A percentile compares a stretch with the other conserved stretches of the same genome.
These are phyloP conservation scores for Trachelus tabidus DNA, from an alignment of 2,888 invertebrate species.

Conservation along the genomic window DNA sequence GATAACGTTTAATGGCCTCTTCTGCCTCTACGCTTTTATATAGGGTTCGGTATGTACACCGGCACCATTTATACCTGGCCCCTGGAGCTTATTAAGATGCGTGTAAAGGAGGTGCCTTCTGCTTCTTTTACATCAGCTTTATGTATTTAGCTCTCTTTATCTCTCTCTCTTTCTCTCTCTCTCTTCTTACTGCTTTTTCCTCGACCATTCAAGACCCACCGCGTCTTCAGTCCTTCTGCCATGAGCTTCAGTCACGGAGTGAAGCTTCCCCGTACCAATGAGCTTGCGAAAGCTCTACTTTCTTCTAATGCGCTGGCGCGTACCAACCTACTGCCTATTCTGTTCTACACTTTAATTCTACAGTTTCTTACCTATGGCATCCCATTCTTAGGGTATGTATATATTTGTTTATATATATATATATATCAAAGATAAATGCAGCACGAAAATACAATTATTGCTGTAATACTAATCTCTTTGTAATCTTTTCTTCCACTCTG, in stretches of 20 bases:
- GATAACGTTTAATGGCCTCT: constrained; percentile 9
- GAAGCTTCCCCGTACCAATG: background rate
- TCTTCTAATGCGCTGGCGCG: background rate
- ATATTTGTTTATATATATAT: background rate
- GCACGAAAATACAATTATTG: background rate
- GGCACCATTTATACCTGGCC: background rate
- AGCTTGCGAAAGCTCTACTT: background rate
- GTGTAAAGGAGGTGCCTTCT: background rate
- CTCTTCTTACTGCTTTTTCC: background rate
- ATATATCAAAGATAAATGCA: background rate
- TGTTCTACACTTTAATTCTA: background rate
- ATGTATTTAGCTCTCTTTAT: background rate
- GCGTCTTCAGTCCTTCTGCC: background rate
- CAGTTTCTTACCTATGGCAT: background rate
- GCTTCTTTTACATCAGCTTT: background rate
- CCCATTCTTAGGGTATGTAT: too few species aligned
- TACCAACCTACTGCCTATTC: background rate
- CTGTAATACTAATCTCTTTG: too few species aligned
- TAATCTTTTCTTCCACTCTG: too few species aligned
- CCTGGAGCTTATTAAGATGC: background rate
- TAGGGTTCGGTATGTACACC: background rate
- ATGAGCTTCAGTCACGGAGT: background rate
- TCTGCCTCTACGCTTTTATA: background rate
- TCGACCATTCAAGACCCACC: background rate
- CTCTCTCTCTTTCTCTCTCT: background rate